Conservation (phyloP, 2,888 invertebrate genomes). For the Caradrina clavipalpis region DNA sequence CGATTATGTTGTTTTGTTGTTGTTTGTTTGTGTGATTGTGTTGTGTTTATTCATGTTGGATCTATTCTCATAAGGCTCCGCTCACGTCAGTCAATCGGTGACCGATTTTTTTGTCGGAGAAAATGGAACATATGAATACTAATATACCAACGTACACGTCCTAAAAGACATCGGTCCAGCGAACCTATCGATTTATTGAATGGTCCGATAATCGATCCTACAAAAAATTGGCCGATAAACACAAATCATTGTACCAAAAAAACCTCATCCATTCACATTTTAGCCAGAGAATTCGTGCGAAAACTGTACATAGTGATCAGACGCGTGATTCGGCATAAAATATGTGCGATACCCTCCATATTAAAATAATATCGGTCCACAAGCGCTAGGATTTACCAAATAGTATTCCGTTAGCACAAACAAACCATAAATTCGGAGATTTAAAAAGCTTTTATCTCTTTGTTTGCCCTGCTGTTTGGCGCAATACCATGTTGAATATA, state of each 20-base stretch:
- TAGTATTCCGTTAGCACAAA: constrained; percentile 84
- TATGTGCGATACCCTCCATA: constrained; percentile 65
- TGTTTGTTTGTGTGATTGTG: too few species aligned
- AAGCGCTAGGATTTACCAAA: constrained; percentile 71
- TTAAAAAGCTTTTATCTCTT: constrained; percentile 85
- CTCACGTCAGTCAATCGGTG: too few species aligned
- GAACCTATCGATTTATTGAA: too few species aligned
- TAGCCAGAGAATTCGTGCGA: constrained; percentile 25
- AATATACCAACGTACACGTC: too few species aligned
- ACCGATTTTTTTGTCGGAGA: too few species aligned
- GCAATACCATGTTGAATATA: constrained; percentile 75
- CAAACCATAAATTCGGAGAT: constrained; percentile 85
- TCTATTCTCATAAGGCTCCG: constrained; percentile 18
- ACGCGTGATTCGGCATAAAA: constrained; percentile 66
- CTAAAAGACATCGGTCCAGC: too few species aligned
- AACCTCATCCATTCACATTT: constrained; percentile 25
- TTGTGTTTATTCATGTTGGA: too few species aligned
- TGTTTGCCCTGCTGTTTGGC: constrained; percentile 78
- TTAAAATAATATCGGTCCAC: constrained; percentile 80
- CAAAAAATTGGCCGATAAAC: neutral
- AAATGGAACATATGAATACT: too few species aligned
- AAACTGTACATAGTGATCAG: constrained; percentile 49
- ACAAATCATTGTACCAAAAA: constrained; percentile 15
- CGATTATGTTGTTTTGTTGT: too few species aligned
- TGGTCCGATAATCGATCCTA: too few species aligned